phyloP scores from a whole-genome alignment of 2,797 vertebrate species.

The Anabacerthia variegaticeps region DNA sequence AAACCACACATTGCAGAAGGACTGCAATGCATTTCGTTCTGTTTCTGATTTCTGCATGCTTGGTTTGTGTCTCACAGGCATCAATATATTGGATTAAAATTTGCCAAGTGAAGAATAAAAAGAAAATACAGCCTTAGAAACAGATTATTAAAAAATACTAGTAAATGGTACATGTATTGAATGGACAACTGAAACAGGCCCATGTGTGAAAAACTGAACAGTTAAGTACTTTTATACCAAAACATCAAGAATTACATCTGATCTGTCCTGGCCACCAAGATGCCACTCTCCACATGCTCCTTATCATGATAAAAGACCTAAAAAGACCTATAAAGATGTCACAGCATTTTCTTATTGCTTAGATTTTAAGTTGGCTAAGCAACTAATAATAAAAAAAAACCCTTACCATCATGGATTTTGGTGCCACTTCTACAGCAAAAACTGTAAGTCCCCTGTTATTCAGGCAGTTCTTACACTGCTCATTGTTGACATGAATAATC shows the following conservation, averaged over 20 bases:
- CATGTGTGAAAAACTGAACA: background rate
- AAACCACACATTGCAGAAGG: background rate
- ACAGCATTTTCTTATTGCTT: background rate
- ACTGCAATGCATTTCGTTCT: background rate
- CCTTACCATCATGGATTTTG: conserved; percentile 86
- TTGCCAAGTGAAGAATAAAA: background rate
- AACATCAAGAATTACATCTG: background rate
- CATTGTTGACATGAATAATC: conserved; percentile 89
- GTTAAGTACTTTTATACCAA: background rate
- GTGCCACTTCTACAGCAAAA: conserved; percentile 92
- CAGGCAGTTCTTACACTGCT: conserved; percentile 88
- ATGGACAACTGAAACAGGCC: background rate
- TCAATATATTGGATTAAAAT: background rate
- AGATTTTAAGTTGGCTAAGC: background rate
- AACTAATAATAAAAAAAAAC: background rate
- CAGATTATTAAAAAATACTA: background rate
- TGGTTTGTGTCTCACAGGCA: background rate
- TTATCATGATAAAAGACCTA: background rate
- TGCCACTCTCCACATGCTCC: background rate
- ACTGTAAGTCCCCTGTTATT: conserved; percentile 85
- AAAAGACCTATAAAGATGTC: background rate
- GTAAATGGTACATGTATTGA: background rate
- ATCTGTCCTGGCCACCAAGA: background rate
- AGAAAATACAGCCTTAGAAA: background rate
- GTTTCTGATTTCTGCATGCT: background rate